Base-by-base conservation (phyloP, 1,140 invertebrate species). In the Ceratina japonica region DNA sequence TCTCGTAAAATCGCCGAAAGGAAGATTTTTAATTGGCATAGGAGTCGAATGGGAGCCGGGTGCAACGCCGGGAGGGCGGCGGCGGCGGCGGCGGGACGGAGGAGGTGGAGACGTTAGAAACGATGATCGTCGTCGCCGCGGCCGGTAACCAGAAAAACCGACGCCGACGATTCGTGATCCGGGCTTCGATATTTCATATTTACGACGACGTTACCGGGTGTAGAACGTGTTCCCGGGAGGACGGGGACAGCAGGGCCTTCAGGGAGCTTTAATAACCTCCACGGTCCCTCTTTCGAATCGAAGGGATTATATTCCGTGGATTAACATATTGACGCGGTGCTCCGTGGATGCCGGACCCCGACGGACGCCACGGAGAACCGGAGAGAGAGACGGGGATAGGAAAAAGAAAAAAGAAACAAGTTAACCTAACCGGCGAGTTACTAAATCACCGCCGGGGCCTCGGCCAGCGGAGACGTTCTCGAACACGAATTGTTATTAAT, bases 161-260 rank as follows among this genome's bases (percentile, higher is more conserved):
- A 62, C 81, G 56, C 54, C 54, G 54, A 18, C 5, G 69, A 74
- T 80, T 81, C 82, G 73, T 78, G 82, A 80, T 82, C 81, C 80
- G 86, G 83, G 75, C 87, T 90, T 91, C 88, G 89, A 92, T 92
- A 92, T 91, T 92, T 92, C 89, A 92, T 92, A 91, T 91, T 92
- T 92, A 92, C 88, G 91, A 92, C 86, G 89, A 89, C 87, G 78
- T 79, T 44, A 84, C 85, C 82, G 82, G 83, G 79, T 83, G 83
- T 86, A 87, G 87, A 87, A 88, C 86, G 86, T 85, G 66, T 80
- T 54, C 49, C 63, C 12, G 8, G n/a, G 75, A 15, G 79, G 64
- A 76, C 54, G 27, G 66, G 59, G 73, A 65, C 54, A n/a, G n/a
- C n/a, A 79, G 70, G 78, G 58, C 62, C 51, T 58, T 80, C 84